Conservation (phyloP, 2,113 vertebrate genomes). For the Oreochromis spilurus region DNA sequence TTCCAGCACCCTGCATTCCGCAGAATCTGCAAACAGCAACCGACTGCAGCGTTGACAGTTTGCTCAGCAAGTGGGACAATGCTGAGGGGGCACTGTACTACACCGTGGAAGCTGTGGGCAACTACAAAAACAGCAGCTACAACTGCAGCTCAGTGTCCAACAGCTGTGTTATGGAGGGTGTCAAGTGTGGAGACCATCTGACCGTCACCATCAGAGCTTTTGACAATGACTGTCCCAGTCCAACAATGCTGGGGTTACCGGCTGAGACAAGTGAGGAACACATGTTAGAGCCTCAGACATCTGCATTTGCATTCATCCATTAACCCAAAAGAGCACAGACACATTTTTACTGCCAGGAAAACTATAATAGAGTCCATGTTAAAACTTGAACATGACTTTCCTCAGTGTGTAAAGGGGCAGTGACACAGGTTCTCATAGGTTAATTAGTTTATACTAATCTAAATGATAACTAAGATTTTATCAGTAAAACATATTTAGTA, state of each 20-base stretch:
- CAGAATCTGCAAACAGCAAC: slow-evolving; percentile 52
- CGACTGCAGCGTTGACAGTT: slow-evolving; percentile 46
- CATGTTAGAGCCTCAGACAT: neutral
- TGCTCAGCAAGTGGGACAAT: slow-evolving; percentile 68
- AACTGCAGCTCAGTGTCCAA: slow-evolving; percentile 67
- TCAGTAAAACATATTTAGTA: neutral
- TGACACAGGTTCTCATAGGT: neutral
- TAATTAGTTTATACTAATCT: neutral
- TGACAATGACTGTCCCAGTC: slow-evolving; percentile 69
- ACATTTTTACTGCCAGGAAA: neutral
- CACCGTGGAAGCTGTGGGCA: slow-evolving; percentile 65
- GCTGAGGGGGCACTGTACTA: slow-evolving; percentile 67
- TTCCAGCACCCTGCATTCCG: slow-evolving; percentile 74
- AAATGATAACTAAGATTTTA: neutral
- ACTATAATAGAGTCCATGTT: neutral
- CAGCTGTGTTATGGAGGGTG: slow-evolving; percentile 65
- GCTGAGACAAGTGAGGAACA: slow-evolving; percentile 65
- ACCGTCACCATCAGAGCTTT: slow-evolving; percentile 65
- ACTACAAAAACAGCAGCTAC: slow-evolving; percentile 47
- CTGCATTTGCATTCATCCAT: neutral
- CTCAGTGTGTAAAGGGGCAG: neutral
- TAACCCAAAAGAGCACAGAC: neutral
- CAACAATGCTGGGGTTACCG: slow-evolving; percentile 34
- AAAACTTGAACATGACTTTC: neutral
- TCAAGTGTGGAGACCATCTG: slow-evolving; percentile 72